Evolutionary conservation across 2,113 vertebrate genomes (phyloP).

Genomic region (Eretmochelys imbricata): DNA sequence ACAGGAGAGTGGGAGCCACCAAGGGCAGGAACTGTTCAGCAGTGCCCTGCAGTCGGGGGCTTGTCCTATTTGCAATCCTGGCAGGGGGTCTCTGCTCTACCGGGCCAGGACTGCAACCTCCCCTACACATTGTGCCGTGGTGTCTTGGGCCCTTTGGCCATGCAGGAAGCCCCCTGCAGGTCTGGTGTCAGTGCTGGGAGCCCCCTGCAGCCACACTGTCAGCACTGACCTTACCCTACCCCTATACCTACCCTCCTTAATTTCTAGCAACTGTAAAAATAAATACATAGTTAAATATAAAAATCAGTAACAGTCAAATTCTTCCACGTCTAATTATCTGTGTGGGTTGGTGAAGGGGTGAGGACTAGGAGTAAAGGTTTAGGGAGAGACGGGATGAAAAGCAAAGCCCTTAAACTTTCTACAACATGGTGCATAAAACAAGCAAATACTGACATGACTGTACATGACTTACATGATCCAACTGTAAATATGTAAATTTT

Average conservation of each 20-base stretch:
- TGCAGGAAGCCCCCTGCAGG: not conserved
- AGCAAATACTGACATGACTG: not conserved
- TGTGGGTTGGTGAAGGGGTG: not conserved
- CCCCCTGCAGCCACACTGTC: not conserved
- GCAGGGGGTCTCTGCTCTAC: not conserved
- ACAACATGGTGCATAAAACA: rapidly evolving
- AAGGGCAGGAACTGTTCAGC: not conserved
- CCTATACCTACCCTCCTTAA: not conserved
- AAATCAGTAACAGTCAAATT: not conserved
- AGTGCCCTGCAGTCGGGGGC: not conserved
- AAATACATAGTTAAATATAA: not conserved
- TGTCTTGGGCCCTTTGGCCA: not conserved
- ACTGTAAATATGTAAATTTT: not conserved
- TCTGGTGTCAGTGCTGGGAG: too few species aligned
- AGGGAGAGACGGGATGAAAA: not conserved
- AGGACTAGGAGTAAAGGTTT: not conserved
- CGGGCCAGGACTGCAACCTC: not conserved
- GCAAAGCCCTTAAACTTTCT: not conserved
- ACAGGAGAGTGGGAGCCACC: not conserved
- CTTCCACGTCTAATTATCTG: not conserved
- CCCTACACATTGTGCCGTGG: not conserved
- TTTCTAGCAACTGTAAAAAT: not conserved
- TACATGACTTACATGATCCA: not conserved
- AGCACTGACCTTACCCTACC: not conserved
- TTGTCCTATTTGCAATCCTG: not conserved